Conservation (phyloP, 2,888 invertebrate genomes). For the Ceratothoa steindachneri region DNA sequence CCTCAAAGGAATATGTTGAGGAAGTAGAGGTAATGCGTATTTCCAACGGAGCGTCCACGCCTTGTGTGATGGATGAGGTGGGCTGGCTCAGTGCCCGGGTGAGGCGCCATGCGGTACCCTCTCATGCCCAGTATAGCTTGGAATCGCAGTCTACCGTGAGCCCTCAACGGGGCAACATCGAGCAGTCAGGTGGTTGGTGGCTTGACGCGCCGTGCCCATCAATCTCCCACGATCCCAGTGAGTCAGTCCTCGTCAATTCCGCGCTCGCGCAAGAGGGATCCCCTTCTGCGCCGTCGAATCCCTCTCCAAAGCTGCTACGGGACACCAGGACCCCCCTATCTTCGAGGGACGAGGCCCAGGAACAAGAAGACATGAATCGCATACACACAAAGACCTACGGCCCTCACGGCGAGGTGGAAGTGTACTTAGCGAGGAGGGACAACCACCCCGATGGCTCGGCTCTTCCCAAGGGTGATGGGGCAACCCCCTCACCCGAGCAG, state of each 20-base stretch:
- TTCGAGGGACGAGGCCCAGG: not conserved
- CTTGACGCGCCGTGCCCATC: not conserved
- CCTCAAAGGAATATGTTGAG: not conserved
- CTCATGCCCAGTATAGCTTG: not conserved
- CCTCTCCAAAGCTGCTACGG: not conserved
- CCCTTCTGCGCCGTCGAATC: not conserved
- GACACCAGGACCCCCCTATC: not conserved
- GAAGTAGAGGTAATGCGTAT: not conserved
- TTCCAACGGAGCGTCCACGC: not conserved
- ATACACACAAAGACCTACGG: slow-evolving; percentile 47
- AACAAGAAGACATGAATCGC: slow-evolving; percentile 3
- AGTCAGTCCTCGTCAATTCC: not conserved
- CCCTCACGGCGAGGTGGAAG: slow-evolving; percentile 44
- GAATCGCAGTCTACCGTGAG: not conserved
- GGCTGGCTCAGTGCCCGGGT: not conserved
- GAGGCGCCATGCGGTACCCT: not conserved
- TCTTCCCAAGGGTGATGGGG: not conserved
- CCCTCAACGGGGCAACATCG: not conserved
- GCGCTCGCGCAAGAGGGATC: not conserved
- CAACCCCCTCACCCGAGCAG: slow-evolving; percentile 36
- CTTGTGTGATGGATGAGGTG: not conserved
- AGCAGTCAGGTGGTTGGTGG: not conserved
- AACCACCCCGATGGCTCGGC: slow-evolving; percentile 11
- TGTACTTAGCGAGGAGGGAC: slow-evolving; percentile 39
- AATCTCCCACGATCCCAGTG: not conserved